Percentiles rank a stretch among this genome's conserved stretches.
Evolutionary conservation across 2,113 vertebrate genomes (phyloP).

Genomic region (Gallinago jamesoni): DNA sequence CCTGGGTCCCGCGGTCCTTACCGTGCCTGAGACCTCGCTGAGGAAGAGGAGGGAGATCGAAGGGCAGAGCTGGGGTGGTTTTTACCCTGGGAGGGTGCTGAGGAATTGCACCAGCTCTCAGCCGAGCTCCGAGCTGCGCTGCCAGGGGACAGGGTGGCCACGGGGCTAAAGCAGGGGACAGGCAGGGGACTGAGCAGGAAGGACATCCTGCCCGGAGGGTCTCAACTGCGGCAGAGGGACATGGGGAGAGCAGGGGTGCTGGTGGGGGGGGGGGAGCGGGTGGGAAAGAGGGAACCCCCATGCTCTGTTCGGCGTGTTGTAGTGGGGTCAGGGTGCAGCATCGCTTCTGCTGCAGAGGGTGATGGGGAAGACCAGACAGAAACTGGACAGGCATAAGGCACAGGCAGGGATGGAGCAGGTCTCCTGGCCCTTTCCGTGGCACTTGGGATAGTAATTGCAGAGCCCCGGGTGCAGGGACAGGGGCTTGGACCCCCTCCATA

Average conservation of each 20-base stretch:
- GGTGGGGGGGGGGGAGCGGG: background rate
- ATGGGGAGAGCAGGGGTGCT: fast-evolving
- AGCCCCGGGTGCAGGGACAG: background rate
- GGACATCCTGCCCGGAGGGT: background rate
- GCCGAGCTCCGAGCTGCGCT: background rate
- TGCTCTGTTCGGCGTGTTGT: fast-evolving
- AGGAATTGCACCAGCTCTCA: background rate
- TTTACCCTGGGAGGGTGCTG: background rate
- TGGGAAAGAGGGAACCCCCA: background rate
- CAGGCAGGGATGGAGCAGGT: background rate
- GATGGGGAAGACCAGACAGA: background rate
- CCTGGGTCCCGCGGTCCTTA: background rate
- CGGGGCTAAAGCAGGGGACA: background rate
- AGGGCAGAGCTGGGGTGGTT: background rate
- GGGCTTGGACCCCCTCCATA: background rate
- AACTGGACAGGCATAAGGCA: background rate
- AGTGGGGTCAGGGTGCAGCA: background rate
- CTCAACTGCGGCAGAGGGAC: background rate
- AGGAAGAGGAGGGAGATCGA: background rate
- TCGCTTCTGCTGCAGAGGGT: fast-evolving
- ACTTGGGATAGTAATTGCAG: background rate
- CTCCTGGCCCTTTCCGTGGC: background rate
- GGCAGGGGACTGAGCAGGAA: background rate
- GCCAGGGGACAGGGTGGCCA: background rate
- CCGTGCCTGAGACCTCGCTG: background rate